Evolutionary conservation across 2,113 vertebrate genomes (phyloP).

Genomic region (Mobula birostris): DNA sequence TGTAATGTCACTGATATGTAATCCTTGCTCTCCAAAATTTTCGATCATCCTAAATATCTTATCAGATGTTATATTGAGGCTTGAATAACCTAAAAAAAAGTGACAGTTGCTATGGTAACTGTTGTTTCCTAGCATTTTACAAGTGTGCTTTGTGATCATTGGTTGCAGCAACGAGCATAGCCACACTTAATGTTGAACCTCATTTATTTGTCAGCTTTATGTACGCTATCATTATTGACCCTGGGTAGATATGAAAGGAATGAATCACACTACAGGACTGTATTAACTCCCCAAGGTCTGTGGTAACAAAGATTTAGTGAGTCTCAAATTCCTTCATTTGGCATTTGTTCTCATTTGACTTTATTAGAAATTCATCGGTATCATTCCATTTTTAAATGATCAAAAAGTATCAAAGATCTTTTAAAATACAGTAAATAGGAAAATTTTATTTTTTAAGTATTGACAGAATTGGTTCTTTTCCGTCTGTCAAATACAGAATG

Average conservation of each 20-base stretch:
- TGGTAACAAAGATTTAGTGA: neutral
- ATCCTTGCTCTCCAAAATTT: neutral
- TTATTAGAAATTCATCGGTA: neutral
- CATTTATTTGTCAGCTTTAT: conserved; percentile 76
- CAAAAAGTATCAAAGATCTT: neutral
- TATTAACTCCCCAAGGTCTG: conserved; percentile 49
- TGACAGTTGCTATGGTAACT: conserved; percentile 76
- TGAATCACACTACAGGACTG: conserved; percentile 65
- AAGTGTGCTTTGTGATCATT: conserved; percentile 76
- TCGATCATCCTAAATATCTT: conserved; percentile 8
- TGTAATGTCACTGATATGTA: neutral
- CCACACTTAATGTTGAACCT: conserved; percentile 43
- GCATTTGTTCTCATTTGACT: neutral
- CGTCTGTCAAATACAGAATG: neutral
- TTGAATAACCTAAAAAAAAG: conserved; percentile 42
- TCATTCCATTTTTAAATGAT: neutral
- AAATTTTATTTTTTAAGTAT: neutral
- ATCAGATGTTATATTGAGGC: neutral
- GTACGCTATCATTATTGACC: conserved; percentile 76
- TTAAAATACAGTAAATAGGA: neutral
- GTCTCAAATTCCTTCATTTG: conserved; percentile 1
- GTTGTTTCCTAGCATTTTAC: conserved; percentile 79
- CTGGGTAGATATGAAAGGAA: conserved; percentile 61
- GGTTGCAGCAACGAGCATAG: conserved; percentile 50
- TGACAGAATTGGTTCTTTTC: neutral